Conservation (phyloP, 2,113 vertebrate genomes). For the Trichomycterus rosablanca region DNA sequence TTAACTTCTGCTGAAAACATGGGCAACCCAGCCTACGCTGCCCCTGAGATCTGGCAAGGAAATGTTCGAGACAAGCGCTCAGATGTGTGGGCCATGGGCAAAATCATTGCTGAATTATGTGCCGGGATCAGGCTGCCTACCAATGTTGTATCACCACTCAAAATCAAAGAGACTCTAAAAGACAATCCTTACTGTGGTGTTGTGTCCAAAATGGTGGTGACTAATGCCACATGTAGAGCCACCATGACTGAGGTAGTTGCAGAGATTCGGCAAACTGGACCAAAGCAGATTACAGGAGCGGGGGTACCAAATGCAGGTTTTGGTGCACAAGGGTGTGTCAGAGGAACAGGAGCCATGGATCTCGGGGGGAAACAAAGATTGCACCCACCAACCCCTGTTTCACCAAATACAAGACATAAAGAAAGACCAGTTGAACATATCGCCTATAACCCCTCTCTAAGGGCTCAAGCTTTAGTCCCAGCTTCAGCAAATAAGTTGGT, state of each 20-base stretch:
- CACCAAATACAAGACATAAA: too few relatives aligned
- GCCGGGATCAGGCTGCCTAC: constrained; percentile 58
- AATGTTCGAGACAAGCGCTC: constrained; percentile 56
- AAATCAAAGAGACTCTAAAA: constrained; percentile 55
- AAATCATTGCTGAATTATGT: constrained; percentile 65
- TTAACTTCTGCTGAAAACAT: constrained; percentile 58
- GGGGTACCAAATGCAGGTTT: neutral
- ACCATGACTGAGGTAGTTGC: constrained; percentile 51
- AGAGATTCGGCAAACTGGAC: constrained; percentile 47
- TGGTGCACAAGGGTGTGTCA: neutral
- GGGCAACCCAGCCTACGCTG: constrained; percentile 66
- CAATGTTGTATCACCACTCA: constrained; percentile 51
- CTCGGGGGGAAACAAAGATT: neutral
- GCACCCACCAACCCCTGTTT: too few relatives aligned
- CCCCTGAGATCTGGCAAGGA: constrained; percentile 61
- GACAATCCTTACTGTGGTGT: constrained; percentile 49
- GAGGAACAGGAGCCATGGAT: neutral
- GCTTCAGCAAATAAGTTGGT: neutral
- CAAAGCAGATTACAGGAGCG: neutral
- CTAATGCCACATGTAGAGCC: constrained; percentile 43
- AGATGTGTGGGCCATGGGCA: constrained; percentile 71
- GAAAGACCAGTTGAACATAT: too few relatives aligned
- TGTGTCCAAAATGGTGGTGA: constrained; percentile 60
- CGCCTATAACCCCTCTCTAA: neutral
- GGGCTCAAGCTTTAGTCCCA: neutral